Conservation (phyloP, 2,888 invertebrate genomes). For the Prosopocoilus inquinatus region DNA sequence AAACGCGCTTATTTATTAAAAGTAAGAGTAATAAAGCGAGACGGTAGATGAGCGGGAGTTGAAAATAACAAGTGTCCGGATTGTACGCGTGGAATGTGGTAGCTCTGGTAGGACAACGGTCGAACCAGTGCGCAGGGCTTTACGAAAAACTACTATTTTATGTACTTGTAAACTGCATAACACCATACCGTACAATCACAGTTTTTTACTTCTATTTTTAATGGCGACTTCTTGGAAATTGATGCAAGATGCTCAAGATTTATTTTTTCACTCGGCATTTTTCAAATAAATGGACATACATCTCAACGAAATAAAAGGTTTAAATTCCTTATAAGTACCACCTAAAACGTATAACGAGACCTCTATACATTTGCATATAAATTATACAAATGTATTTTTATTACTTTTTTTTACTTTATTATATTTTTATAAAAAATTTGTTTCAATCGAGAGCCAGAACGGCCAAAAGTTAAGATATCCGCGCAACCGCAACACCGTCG, state of each 20-base stretch:
- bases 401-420: no score
- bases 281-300: not conserved
- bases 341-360: no score
- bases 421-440: no score
- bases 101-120: conserved; percentile 32
- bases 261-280: not conserved
- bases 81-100: conserved; percentile 35
- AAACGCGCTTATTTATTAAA: not conserved
- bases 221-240: conserved; percentile 9
- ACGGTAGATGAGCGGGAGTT: not conserved
- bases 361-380: no score
- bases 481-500: no score
- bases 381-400: no score
- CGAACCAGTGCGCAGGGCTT: conserved; percentile 21
- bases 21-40: conserved; percentile 4
- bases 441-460: no score
- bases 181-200: conserved; percentile 30
- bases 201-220: conserved; percentile 17
- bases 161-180: conserved; percentile 28
- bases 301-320: not conserved
- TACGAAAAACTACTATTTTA: conserved; percentile 28
- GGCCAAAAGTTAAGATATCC: no score
- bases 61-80: conserved; percentile 16
- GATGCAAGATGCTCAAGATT: not conserved
- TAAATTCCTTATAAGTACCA: no score